Base-by-base conservation (phyloP, 1,140 invertebrate genomes). In the Maconellicoccus hirsutus region DNA sequence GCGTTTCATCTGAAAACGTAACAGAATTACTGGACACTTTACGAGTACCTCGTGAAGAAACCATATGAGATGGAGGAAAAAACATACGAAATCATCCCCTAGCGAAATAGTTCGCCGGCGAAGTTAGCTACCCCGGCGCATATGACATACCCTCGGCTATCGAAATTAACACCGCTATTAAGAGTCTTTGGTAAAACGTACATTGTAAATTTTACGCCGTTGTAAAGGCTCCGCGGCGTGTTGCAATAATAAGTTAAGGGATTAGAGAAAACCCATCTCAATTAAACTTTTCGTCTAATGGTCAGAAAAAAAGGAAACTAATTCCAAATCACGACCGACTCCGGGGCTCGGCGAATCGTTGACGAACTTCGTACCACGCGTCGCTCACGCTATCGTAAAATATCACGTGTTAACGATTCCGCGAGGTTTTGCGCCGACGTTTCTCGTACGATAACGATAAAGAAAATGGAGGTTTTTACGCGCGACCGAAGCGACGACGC, bases 261-360 rank as follows among this genome's bases (percentile, higher is more conserved):
- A 66, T 66, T 66, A 66, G 22, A 66, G 61, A 66, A 66, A 66
- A 66, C 61, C 61, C 61, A 66, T 66, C 61, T 66, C 61, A 66
- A 66, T 66, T 66, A 66, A 66, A 66, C 61, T 66, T 66, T 26
- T 14, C 8, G 22, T 4, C 61, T 23, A 66, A 25, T 66, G 61
- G 61, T 66, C 61, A 66, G 25, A 52, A 52, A 52, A n/a, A n/a
- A n/a, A 52, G 42, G n/a, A 52, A 52, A 52, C 42, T 52, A 52
- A 52, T 52, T 52, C n/a, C n/a, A 52, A 52, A 52, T 52, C 42
- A 52, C 42, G 10, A 19, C 42, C 16, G 16, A 12, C 29, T 33
- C 42, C 42, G 42, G 42, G 3, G 42, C n/a, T 14, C 42, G n/a
- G 2, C n/a, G 6, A 6, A 3, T 52, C 16, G 29, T 33, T 33